Conservation (phyloP, 2,113 vertebrate species). For the Cynoglossus semilaevis region DNA sequence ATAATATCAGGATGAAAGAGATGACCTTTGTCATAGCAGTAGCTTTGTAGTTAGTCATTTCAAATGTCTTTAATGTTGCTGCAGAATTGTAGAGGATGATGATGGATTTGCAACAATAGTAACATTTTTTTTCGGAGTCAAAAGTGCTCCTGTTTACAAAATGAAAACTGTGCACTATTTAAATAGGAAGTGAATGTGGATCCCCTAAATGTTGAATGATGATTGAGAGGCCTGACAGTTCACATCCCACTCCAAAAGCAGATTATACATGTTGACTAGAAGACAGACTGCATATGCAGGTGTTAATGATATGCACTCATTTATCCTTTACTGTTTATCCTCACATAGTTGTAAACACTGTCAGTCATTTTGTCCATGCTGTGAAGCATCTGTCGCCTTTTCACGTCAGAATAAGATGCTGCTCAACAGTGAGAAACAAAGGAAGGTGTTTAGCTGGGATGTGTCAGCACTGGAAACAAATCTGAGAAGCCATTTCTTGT, state of each 20-base stretch:
- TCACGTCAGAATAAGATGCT: constrained; percentile 17
- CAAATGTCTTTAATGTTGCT: constrained; percentile 27
- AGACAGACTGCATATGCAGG: constrained; percentile 15
- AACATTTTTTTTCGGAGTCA: not conserved
- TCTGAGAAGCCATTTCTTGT: constrained; percentile 41
- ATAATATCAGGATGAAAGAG: constrained; percentile 38
- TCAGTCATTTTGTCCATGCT: constrained; percentile 35
- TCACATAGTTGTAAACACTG: constrained; percentile 27
- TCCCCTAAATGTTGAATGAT: constrained; percentile 25
- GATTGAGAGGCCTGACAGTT: constrained; percentile 11
- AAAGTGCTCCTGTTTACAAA: constrained; percentile 63
- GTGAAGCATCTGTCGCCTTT: constrained; percentile 35
- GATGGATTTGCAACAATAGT: constrained; percentile 32
- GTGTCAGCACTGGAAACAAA: constrained; percentile 69
- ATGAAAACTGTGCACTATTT: constrained; percentile 42
- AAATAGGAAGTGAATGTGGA: constrained; percentile 44
- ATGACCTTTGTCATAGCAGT: constrained; percentile 43
- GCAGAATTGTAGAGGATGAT: constrained; percentile 16
- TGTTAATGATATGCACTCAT: constrained; percentile 53
- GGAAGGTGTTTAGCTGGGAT: constrained; percentile 37
- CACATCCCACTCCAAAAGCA: not conserved
- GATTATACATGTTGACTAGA: constrained; percentile 6
- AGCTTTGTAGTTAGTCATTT: constrained; percentile 38
- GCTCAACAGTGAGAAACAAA: constrained; percentile 11
- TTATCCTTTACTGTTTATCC: constrained; percentile 30